Percentiles rank a stretch among this genome's conserved stretches.
Conservation (phyloP, 1,140 invertebrate species). For the Cheumatopsyche charites region DNA sequence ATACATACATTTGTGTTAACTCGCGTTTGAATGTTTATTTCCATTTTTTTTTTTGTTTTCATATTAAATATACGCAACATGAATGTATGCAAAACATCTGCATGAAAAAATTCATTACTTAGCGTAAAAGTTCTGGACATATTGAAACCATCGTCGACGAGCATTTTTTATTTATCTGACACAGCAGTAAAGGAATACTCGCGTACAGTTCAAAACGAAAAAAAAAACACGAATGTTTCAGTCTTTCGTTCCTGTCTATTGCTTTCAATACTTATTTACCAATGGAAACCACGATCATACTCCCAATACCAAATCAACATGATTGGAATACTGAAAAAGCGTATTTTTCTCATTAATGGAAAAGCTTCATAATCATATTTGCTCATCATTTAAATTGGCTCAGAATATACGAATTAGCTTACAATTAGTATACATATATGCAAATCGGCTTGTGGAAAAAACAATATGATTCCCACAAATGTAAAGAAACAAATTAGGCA, state of each 20-base stretch:
- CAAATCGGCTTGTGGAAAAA: too few relatives aligned
- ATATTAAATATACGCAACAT: too few relatives aligned
- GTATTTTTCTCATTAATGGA: conserved; percentile 1
- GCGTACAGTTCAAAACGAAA: not conserved
- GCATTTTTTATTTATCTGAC: not conserved
- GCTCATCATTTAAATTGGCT: too few relatives aligned
- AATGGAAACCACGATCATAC: not conserved
- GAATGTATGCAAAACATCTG: too few relatives aligned
- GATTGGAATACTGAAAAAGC: not conserved
- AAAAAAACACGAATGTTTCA: conserved; percentile 10
- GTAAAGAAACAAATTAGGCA: too few relatives aligned
- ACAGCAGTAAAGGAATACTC: not conserved
- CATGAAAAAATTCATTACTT: conserved; percentile 6
- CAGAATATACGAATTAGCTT: too few relatives aligned
- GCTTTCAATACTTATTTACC: conserved; percentile 3
- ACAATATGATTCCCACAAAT: too few relatives aligned
- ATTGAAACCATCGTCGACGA: conserved; percentile 12
- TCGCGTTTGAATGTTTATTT: not conserved
- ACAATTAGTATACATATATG: too few relatives aligned
- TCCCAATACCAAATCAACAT: not conserved
- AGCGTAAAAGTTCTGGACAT: conserved; percentile 4
- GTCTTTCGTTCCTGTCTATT: conserved; percentile 4
- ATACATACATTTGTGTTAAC: not conserved
- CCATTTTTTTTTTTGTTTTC: not conserved
- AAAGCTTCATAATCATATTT: not conserved